Percentiles rank a stretch among this genome's conserved stretches.
Evolutionary conservation across 2,888 invertebrate genomes (phyloP).

Genomic region (Anoncus sp.): DNA sequence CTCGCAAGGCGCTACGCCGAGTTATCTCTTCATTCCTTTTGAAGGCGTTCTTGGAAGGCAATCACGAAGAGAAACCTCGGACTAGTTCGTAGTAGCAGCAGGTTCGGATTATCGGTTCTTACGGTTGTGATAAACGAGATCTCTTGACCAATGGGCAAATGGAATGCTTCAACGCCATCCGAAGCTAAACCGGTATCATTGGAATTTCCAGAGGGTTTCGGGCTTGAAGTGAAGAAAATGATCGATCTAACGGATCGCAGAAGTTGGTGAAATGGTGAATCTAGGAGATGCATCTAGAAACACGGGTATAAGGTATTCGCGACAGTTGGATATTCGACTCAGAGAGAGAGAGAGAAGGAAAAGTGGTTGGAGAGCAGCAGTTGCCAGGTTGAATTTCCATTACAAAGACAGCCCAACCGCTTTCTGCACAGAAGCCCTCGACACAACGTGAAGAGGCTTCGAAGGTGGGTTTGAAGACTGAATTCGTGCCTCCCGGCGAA

Average conservation of each 20-base stretch:
- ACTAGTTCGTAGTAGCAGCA: too few species aligned
- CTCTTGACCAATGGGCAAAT: slow-evolving; percentile 7
- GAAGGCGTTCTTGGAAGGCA: too few species aligned
- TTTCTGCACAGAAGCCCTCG: slow-evolving; percentile 54
- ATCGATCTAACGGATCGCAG: slow-evolving; percentile 24
- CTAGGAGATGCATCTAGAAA: slow-evolving; percentile 21
- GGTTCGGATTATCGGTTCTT: slow-evolving; percentile 33
- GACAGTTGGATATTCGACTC: slow-evolving; percentile 29
- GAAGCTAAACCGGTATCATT: neutral
- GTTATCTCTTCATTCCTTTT: too few species aligned
- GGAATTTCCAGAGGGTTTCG: slow-evolving; percentile 16
- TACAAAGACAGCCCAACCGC: slow-evolving; percentile 69
- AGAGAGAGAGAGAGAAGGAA: slow-evolving; percentile 1
- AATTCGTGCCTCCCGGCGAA: slow-evolving; percentile 65
- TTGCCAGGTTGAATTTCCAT: slow-evolving; percentile 72
- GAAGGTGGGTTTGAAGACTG: slow-evolving; percentile 64
- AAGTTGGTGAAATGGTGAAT: too few species aligned
- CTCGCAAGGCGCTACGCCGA: too few species aligned
- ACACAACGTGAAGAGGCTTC: slow-evolving; percentile 42
- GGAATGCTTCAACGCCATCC: neutral
- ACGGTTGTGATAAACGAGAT: too few species aligned
- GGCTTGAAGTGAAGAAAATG: slow-evolving; percentile 6
- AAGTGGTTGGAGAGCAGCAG: slow-evolving; percentile 40
- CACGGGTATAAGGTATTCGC: slow-evolving; percentile 21
- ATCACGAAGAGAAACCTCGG: too few species aligned